phyloP scores from a whole-genome alignment of 2,888 invertebrate species.

The Timandra comae region DNA sequence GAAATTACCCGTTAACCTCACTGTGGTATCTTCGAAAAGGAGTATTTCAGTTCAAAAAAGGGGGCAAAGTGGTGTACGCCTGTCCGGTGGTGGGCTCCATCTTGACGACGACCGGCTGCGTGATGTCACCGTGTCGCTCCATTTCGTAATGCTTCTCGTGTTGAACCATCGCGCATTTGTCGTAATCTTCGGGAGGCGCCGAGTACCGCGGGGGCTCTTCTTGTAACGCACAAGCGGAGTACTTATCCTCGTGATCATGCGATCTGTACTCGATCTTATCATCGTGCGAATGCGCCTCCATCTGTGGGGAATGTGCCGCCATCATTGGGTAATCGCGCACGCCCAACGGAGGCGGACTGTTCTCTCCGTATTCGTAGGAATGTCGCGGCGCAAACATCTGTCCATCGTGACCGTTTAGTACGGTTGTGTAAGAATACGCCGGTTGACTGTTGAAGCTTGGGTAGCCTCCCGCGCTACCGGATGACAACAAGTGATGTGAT shows the following conservation, averaged over 20 bases:
- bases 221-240: slow-evolving; percentile 64
- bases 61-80: slow-evolving; percentile 83
- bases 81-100: slow-evolving; percentile 75
- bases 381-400: slow-evolving; percentile 83
- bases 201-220: slow-evolving; percentile 76
- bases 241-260: slow-evolving; percentile 69
- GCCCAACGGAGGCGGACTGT: slow-evolving; percentile 80
- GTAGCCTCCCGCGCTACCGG: slow-evolving; percentile 78
- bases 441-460: slow-evolving; percentile 79
- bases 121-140: slow-evolving; percentile 60
- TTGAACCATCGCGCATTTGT: slow-evolving; percentile 75
- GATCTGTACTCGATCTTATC: slow-evolving; percentile 63
- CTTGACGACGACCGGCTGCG: slow-evolving; percentile 71
- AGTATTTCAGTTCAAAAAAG: slow-evolving; percentile 85
- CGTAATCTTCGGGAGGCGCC: slow-evolving; percentile 76
- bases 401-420: slow-evolving; percentile 83
- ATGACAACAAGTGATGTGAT: slow-evolving; percentile 85
- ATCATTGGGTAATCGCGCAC: slow-evolving; percentile 81
- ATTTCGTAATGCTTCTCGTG: slow-evolving; percentile 69
- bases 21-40: slow-evolving; percentile 75
- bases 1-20: slow-evolving; percentile 54
- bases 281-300: slow-evolving; percentile 74
- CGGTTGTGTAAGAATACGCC: slow-evolving; percentile 80
- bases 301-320: slow-evolving; percentile 78
- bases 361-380: slow-evolving; percentile 76